Evolutionary conservation across 2,113 vertebrate genomes (phyloP).

Genomic region (Pterophyllum scalare): DNA sequence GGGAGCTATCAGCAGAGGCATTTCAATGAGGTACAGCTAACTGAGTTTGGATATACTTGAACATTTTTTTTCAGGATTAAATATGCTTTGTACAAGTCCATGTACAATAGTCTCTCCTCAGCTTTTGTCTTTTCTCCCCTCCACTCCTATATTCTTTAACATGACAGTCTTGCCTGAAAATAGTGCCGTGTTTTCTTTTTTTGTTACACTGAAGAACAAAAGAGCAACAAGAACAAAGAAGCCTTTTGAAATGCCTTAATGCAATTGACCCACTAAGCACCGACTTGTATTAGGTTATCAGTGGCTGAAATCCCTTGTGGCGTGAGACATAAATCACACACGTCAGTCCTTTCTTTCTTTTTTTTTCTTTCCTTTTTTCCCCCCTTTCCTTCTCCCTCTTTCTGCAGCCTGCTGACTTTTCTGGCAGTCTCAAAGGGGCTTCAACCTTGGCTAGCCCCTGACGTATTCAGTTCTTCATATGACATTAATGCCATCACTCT

Average conservation of each 20-base stretch:
- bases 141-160: slow-evolving; percentile 20
- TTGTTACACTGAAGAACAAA: slow-evolving; percentile 61
- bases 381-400: slow-evolving; percentile 33
- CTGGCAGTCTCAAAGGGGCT: slow-evolving; percentile 55
- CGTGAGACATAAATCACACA: slow-evolving; percentile 79
- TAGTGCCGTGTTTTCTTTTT: slow-evolving; percentile 51
- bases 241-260: slow-evolving; percentile 73
- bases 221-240: slow-evolving; percentile 55
- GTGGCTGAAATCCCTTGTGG: slow-evolving; percentile 76
- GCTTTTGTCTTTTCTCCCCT: slow-evolving; percentile 26
- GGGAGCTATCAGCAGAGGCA: slow-evolving; percentile 30
- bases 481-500: slow-evolving; percentile 46
- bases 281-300: slow-evolving; percentile 80
- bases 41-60: slow-evolving; percentile 42
- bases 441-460: slow-evolving; percentile 54
- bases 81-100: slow-evolving; percentile 17
- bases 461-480: slow-evolving; percentile 37
- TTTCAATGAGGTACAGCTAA: slow-evolving; percentile 17
- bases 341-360: slow-evolving; percentile 60
- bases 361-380: neutral
- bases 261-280: slow-evolving; percentile 78
- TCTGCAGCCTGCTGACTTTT: slow-evolving; percentile 57
- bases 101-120: neutral
- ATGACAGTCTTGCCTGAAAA: slow-evolving; percentile 41
- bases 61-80: slow-evolving; percentile 22